These are phyloP conservation scores for Cartodere bifasciata DNA, from an alignment of 2,888 invertebrate species.

Conservation along the genomic window DNA sequence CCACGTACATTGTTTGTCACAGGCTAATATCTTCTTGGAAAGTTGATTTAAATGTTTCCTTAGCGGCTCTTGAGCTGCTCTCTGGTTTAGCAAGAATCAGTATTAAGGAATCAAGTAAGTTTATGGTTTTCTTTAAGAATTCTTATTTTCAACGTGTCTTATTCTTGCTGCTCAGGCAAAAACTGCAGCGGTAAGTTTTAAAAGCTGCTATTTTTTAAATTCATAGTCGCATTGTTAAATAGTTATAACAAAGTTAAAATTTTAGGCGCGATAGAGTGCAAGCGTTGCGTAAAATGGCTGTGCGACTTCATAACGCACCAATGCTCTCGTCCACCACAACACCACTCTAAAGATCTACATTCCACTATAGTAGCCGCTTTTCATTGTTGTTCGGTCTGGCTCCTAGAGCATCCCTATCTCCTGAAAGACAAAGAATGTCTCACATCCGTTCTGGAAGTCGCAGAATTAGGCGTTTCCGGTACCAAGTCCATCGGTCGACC, in stretches of 20 bases:
- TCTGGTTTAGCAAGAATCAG: constrained; percentile 84
- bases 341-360: constrained; percentile 87
- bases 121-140: constrained; percentile 2
- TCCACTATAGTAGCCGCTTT: constrained; percentile 90
- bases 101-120: constrained; percentile 73
- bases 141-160: not conserved
- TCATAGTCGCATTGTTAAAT: not conserved
- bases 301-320: constrained; percentile 96
- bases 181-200: constrained; percentile 15
- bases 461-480: constrained; percentile 95
- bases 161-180: not conserved
- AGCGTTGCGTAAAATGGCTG: constrained; percentile 90
- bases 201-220: constrained; percentile 35
- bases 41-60: constrained; percentile 82
- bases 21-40: constrained; percentile 93
- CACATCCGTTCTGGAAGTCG: constrained; percentile 82
- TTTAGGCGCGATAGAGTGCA: constrained; percentile 76
- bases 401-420: constrained; percentile 80
- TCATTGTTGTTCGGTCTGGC: constrained; percentile 83
- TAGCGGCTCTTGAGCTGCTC: constrained; percentile 85
- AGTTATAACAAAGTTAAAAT: constrained; percentile 5
- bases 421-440: constrained; percentile 86
- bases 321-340: constrained; percentile 86
- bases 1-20: constrained; percentile 89
- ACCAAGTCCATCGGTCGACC: constrained; percentile 79